Percentiles rank a stretch among this genome's conserved stretches.
Conservation (phyloP, 2,888 invertebrate species). For the Drosophila monieri region DNA sequence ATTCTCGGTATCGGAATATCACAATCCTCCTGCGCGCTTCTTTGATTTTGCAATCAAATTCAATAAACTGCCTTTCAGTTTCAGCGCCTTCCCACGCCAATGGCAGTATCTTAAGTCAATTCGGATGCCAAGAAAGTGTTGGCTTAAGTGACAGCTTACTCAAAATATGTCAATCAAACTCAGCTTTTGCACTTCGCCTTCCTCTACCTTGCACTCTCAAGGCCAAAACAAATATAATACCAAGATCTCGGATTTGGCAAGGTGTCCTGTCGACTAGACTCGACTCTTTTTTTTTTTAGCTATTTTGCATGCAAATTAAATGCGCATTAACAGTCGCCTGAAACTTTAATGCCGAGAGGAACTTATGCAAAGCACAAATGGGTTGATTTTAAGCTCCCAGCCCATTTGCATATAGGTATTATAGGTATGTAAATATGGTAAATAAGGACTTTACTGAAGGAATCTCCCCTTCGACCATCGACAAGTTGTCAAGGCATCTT, state of each 20-base stretch:
- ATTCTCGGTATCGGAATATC: constrained; percentile 9
- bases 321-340: constrained; percentile 59
- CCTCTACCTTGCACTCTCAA: constrained; percentile 15
- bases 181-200: constrained; percentile 8
- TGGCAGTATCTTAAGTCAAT: constrained; percentile 35
- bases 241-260: constrained; percentile 10
- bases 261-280: constrained; percentile 23
- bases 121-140: constrained; percentile 35
- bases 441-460: constrained; percentile 4
- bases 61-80: constrained; percentile 45
- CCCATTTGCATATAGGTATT: constrained; percentile 40
- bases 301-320: constrained; percentile 71
- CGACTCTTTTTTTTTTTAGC: constrained; percentile 9
- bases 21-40: constrained; percentile 47
- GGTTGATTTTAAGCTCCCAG: constrained; percentile 42
- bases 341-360: constrained; percentile 57
- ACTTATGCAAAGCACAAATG: constrained; percentile 68
- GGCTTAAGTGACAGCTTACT: constrained; percentile 66
- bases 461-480: constrained; percentile 7
- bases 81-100: constrained; percentile 44
- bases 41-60: constrained; percentile 53
- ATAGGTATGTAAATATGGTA: constrained; percentile 58
- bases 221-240: constrained; percentile 50
- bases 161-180: constrained; percentile 75
- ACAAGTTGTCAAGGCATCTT: constrained; percentile 1